These are phyloP conservation scores for Leptopilina drosophilae DNA, from an alignment of 2,888 invertebrate genomes.

Conservation along the genomic window DNA sequence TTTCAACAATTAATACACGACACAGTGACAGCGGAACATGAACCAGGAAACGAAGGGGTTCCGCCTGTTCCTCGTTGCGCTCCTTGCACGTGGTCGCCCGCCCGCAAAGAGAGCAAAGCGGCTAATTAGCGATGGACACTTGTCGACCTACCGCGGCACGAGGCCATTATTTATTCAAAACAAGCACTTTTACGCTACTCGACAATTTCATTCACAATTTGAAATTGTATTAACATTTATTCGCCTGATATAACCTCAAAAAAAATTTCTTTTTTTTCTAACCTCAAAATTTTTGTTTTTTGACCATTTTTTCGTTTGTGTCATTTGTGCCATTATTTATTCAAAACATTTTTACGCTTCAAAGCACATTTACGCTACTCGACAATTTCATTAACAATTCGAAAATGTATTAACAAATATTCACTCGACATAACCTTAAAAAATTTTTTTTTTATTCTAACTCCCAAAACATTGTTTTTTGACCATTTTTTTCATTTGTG, in stretches of 20 bases:
- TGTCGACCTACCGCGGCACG: constrained; percentile 24
- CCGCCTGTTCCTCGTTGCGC: constrained; percentile 37
- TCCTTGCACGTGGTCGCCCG: constrained; percentile 37
- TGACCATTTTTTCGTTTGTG: no score
- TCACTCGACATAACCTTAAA: no score
- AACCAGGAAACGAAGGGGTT: constrained; percentile 40
- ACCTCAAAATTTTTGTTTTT: no score
- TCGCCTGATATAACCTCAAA: no score
- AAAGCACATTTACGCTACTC: no score
- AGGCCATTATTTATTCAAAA: constrained; percentile 28
- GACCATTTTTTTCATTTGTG: no score
- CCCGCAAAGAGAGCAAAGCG: constrained; percentile 37
- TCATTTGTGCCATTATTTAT: background rate
- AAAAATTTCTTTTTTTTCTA: no score
- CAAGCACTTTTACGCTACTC: constrained; percentile 10
- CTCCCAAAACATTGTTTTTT: no score
- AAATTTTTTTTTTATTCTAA: no score
- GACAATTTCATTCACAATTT: constrained; percentile 3
- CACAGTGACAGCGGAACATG: constrained; percentile 36
- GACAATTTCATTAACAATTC: background rate
- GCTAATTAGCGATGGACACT: constrained; percentile 38
- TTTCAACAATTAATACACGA: constrained; percentile 55
- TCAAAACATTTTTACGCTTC: no score
- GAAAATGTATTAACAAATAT: no score
- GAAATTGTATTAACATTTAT: no score